Evolutionary conservation across 2,797 vertebrate species (phyloP), one percentile per base, ranked within the genome.

Genomic region (Neosalanx taihuensis): DNA sequence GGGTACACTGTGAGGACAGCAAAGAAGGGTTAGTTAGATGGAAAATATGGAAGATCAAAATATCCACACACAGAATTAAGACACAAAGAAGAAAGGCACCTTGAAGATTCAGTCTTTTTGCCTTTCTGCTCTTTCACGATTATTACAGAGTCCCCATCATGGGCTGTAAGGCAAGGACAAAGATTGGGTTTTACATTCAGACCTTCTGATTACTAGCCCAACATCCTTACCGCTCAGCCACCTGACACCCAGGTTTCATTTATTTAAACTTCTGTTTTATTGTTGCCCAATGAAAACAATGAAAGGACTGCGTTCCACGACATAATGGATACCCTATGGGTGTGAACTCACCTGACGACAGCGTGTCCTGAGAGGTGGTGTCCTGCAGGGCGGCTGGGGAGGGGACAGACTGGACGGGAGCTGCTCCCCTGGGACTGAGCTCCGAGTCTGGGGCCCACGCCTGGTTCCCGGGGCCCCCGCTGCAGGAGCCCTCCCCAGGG

Each of bases 91-190:
- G 29, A 3, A 3, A 5, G 15, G 87, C 81, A 98, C 97, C 95
- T 96, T 15, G 93, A 90, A 73, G 70, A 67, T 37, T 93, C 85
- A n/a, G 88, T 85, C 26, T 89, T 92, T 87, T 92, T 93, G 81
- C 92, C 86, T 81, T 94, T 94, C 89, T 95, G 90, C 46, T 96
- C 95, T 86, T 94, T 93, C 77, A 98, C 88, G 87, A 99, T 92
- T 89, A 98, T 97, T 76, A 97, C 93, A 5, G 96, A 98, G 82
- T 97, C 94, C 0, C 92, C 88, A 92, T 88, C 94, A 82, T 95
- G 87, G 79, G 90, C 86, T 93, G 72, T 67, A 82, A 59, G 70
- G 78, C 80, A 83, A 79, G 7, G 78, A 13, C 41, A 46, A 46
- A 46, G 13, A 70, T 84, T 26, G 23, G 23, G 23, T 26, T 26